Base-by-base conservation (phyloP, 2,113 vertebrate genomes). In the Pyrgilauda ruficollis region DNA sequence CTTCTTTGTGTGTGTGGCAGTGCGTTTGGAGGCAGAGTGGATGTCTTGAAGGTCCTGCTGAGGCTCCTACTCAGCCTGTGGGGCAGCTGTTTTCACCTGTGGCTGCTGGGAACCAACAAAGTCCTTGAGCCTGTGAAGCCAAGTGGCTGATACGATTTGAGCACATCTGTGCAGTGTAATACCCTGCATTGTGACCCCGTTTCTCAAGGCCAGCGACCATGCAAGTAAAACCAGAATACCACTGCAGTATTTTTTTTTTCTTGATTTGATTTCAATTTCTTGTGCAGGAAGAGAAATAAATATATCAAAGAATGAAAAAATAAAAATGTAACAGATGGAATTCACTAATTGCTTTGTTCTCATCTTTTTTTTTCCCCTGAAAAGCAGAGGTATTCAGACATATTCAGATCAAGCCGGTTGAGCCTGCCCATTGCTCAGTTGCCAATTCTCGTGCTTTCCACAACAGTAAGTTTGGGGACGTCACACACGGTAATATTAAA, bases 111-210 rank as follows among this genome's bases (percentile, higher is more conserved):
- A 84, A 61, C 3, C 4, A 23, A 17, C 9, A 50, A 55, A 69
- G 31, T 27, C 43, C n/a, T 66, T 31, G 6, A 55, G 35, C 3
- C 5, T 15, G 8, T 10, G 50, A 62, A 53, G 56, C 7, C 37
- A 62, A 78, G 31, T 1, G 12, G 28, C 41, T 56, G 47, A 23
- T n/a, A 62, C 11, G 31, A 33, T 47, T 53, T 9, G 2, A 46
- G 44, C 39, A 21, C 21, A 21, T 24, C 47, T 18, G 4, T 10
- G 7, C 5, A 6, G 3, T 14, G 30, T 9, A 49, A 70, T 7
- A 30, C 2, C 10, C 21, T 28, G 15, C 7, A 37, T 8, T 10
- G 31, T 3, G 7, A 55, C 27, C 11, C 27, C 0, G 0, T 44
- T 84, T 50, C 46, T 52, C 47, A n/a, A 64, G 17, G 56, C 15